Evolutionary conservation across 2,888 invertebrate species (phyloP).

Genomic region (Phania funesta): DNA sequence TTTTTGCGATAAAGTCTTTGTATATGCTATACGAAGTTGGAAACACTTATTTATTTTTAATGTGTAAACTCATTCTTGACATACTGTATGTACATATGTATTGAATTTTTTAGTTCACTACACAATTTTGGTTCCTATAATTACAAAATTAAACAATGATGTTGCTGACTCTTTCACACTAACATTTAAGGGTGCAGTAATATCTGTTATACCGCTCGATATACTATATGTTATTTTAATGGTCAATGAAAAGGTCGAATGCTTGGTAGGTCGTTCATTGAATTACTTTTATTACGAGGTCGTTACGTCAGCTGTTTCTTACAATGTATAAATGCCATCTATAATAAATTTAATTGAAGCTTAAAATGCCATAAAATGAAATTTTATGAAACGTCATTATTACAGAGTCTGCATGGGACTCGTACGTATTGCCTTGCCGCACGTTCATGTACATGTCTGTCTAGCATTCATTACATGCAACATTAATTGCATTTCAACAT

Average conservation of each 20-base stretch:
- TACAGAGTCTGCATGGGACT: background rate
- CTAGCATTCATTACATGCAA: conserved; percentile 15
- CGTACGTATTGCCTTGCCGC: background rate
- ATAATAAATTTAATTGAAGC: conserved; percentile 47
- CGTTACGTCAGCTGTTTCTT: conserved; percentile 41
- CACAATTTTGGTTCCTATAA: background rate
- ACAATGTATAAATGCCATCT: background rate
- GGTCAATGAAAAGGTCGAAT: conserved; percentile 36
- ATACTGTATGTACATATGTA: too few relatives aligned
- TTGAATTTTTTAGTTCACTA: background rate
- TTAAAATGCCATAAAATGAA: conserved; percentile 52
- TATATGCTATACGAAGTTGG: too few relatives aligned
- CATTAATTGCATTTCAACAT: conserved; percentile 41
- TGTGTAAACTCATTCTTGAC: too few relatives aligned
- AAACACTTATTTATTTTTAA: too few relatives aligned
- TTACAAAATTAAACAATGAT: background rate
- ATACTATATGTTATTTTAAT: too few relatives aligned
- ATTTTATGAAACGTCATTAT: conserved; percentile 55
- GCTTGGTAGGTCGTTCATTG: conserved; percentile 47
- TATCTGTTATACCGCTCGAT: too few relatives aligned
- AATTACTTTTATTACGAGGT: conserved; percentile 63
- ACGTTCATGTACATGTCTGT: conserved; percentile 1
- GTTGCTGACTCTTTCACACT: background rate
- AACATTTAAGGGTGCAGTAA: conserved; percentile 2
- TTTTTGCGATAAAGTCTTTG: too few relatives aligned